Base-by-base conservation (phyloP, 2,113 vertebrate species). In the Notothenia rossii region DNA sequence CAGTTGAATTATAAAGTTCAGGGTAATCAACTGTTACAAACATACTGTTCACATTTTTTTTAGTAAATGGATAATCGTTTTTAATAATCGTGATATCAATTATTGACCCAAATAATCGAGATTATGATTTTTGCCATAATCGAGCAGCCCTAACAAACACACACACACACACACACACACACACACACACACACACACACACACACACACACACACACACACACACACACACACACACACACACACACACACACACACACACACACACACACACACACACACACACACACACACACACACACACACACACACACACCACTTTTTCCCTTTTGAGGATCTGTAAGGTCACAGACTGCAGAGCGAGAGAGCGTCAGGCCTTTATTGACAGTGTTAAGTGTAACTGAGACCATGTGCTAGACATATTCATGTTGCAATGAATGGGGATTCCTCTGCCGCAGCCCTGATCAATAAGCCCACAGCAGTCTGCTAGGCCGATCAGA, bases 391-490 rank as follows among this genome's bases (percentile, higher is more conserved):
- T 55, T 29, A 63, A 64, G 29, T 63, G 20, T 60, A 48, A 70
- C 61, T 63, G 43, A 73, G 5, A 4, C 43, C 67, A 67, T 68
- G 67, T 65, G 64, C 10, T 29, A 58, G 4, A 70, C 17, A 51
- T 81, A 74, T 68, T 15, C 17, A 65, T 68, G 70, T 60, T 51
- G 50, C 46, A 65, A 22, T 54, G 61, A 76, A 78, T 36, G 46
- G 88, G 62, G 61, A 86, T 70, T 81, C 29, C 58, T 80, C 36
- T 71, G 40, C 76, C 36, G 54, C 70, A 68, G 83, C 67, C 75
- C 78, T 33, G 71, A 70, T 79, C 73, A 86, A 73, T 75, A 69
- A 80, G 59, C 61, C 67, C 60, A 71, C 43, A 81, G 72, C 55
- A 49, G 65, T 79, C 51, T 50, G 60, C 18, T 1, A 73, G 62